Evolutionary conservation across 2,888 invertebrate genomes (phyloP).

Genomic region (Leucophora obtusa): DNA sequence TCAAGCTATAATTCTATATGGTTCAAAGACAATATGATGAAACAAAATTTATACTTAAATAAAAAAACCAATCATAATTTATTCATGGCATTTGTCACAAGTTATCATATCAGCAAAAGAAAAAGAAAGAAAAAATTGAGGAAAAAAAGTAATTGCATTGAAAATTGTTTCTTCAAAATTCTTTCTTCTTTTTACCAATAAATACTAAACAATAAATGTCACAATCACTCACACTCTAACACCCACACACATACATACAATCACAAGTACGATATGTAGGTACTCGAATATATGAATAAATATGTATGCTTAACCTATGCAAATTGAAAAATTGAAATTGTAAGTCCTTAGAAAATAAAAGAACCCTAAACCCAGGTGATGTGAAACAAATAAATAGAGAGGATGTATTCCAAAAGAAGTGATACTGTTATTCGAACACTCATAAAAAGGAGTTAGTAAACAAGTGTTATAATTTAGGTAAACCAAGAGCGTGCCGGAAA

Average conservation of each 20-base stretch:
- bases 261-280: background rate
- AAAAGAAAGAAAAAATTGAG: conserved; percentile 4
- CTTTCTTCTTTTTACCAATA: background rate
- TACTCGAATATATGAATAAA: background rate
- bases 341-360: background rate
- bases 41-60: background rate
- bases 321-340: conserved; percentile 23
- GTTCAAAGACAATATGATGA: background rate
- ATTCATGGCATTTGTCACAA: conserved; percentile 28
- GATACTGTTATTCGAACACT: no score
- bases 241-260: background rate
- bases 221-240: background rate
- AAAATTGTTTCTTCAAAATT: conserved; percentile 1
- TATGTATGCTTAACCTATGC: conserved; percentile 15
- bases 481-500: no score
- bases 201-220: conserved; percentile 1
- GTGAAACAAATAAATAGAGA: background rate
- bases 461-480: no score
- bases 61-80: conserved; percentile 26
- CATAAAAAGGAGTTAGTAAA: no score
- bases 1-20: no score
- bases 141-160: conserved; percentile 8
- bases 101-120: conserved; percentile 25
- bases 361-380: background rate
- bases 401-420: background rate